Evolutionary conservation across 2,113 vertebrate species (phyloP), one percentile per base, ranked within the genome.

Genomic region (Callorhinus ursinus): DNA sequence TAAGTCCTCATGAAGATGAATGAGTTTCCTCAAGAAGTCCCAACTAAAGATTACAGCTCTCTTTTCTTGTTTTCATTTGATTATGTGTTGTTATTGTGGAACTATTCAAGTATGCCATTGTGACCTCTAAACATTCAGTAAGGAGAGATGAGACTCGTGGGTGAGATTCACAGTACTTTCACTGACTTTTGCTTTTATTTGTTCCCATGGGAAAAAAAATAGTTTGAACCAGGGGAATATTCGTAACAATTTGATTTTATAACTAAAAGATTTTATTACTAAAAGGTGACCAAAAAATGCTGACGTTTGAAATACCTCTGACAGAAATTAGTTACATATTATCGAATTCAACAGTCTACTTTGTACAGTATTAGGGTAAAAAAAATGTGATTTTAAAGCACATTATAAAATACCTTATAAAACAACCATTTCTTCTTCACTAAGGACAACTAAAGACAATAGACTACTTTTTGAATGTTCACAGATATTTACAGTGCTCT

Each of bases 171-270:
- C 0, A 72, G 4, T 28, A 46, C 5, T 82, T 87, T 76, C 26
- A 69, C 31, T 96, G 69, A 81, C 33, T 87, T 71, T 92, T 31
- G 46, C 24, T 39, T 88, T n/a, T 97, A 12, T 51, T 96, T 98
- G 87, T 90, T 83, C 95, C 97, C 39, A 11, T 97, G 99, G 99
- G 28, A 72, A 26, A 26, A 59, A 55, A 93, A 61, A 39, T 1
- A 16, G 22, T 55, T 42, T 86, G n/a, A 69, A 42, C n/a, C 28
- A 21, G 12, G 69, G 16, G 59, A 86, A 80, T 80, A 81, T 51
- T 49, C 57, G 86, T 24, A 81, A 84, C 9, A 85, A 86, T 46
- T 24, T 88, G 8, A 88, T 76, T 77, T 91, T 87, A 69, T 69
- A 39, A 81, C 14, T 82, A 42, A 46, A 46, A 15, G 39, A 74